Evolutionary conservation across 2,888 invertebrate species (phyloP).

Genomic region (Orchesellides sinensis): DNA sequence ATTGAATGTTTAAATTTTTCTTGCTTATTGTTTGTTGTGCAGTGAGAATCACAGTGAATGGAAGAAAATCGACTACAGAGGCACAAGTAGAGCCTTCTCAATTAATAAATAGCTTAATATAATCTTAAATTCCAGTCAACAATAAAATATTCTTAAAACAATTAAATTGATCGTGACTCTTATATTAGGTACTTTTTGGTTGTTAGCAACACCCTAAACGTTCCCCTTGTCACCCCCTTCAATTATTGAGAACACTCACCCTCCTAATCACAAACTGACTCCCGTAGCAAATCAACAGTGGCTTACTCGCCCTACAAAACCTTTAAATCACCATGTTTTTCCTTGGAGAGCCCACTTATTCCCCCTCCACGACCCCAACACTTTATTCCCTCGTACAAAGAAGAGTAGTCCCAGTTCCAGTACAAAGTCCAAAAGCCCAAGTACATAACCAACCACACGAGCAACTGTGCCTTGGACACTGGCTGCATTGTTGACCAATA

Average conservation of each 20-base stretch:
- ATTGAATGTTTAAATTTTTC: constrained; percentile 37
- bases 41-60: constrained; percentile 1
- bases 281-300: constrained; percentile 5
- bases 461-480: background rate
- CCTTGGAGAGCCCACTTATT: background rate
- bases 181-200: too few relatives aligned
- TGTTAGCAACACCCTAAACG: background rate
- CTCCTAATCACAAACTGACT: constrained; percentile 3
- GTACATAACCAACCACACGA: background rate
- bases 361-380: constrained; percentile 8
- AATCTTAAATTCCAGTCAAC: too few relatives aligned
- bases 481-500: constrained; percentile 13
- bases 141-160: too few relatives aligned
- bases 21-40: constrained; percentile 4
- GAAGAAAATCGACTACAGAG: too few relatives aligned
- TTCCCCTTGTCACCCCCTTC: background rate
- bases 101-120: too few relatives aligned
- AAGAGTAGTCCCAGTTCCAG: constrained; percentile 3
- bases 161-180: too few relatives aligned
- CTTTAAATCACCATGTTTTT: constrained; percentile 26
- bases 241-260: background rate
- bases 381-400: background rate
- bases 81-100: too few relatives aligned
- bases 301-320: constrained; percentile 4
- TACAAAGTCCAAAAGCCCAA: background rate